Base-by-base conservation (phyloP, 2,888 invertebrate genomes). In the Reticulitermes lucifugus region DNA sequence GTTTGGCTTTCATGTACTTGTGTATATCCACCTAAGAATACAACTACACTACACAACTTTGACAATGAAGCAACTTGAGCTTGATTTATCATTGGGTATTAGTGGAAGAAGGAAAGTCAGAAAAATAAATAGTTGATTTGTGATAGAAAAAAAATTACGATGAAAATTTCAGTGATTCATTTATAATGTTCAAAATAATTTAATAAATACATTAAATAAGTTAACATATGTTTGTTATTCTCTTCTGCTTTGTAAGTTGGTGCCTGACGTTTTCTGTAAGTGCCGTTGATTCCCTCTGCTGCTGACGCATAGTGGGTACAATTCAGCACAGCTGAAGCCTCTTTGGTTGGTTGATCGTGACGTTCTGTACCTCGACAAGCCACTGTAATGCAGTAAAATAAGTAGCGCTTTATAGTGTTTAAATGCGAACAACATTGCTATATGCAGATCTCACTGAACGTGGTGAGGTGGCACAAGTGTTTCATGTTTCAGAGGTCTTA, bases 151-250 rank as follows among this genome's bases (percentile, higher is more conserved):
- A 14, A 18, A 18, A 12, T 9, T 14, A 18, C 2, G 55, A 65
- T 65, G n/a, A n/a, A 25, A n/a, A 10, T 25, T 65, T n/a, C 7
- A 65, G 9, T 65, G 65, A 65, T n/a, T 25, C 65, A 65, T 65
- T n/a, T 65, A 65, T 65, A 14, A n/a, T 65, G 25, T 65, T 65
- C 10, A 65, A 65, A 65, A 65, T 65, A 65, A 65, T 65, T 65
- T 65, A 65, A 25, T 65, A 65, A 65, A 65, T 55, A 65, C 14
- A n/a, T 10, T 65, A 65, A 65, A 65, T 65, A 65, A 65, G 9
- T 65, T 65, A 65, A 65, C 25, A n/a, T n/a, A 65, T 65, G 25
- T 65, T 7, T 10, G n/a, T 25, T 65, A 65, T 65, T 65, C n/a
- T 65, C 65, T 65, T 65, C 25, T 65, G n/a, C 1, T 5, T 25